Base-by-base conservation (phyloP, 2,888 invertebrate species). In the Plagodis dolabraria region DNA sequence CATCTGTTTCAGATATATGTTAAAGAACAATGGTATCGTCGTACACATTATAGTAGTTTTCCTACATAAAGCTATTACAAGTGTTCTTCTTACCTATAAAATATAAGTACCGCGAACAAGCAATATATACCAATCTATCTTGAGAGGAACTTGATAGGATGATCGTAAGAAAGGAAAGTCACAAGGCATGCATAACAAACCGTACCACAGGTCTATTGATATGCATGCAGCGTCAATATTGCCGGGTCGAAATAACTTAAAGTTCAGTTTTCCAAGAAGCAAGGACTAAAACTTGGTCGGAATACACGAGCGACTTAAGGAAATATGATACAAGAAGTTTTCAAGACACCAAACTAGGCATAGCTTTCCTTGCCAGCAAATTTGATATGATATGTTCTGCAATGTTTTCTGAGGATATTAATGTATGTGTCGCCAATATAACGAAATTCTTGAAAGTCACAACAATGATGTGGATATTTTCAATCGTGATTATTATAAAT, bases 151-250 rank as follows among this genome's bases (percentile, higher is more conserved):
- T 68, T 67, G 71, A 72, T 72, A 71, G 66, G 66, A 73, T 69
- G 74, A 75, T 73, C 75, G 74, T 71, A 75, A 76, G 78, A 80
- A 79, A 83, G 75, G 70, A 67, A 70, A 65, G 68, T 64, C 66
- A 74, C 74, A 66, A 72, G 74, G 72, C 70, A 80, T 80, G 82
- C 77, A 82, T 83, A 80, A 76, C 74, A 82, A 79, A 75, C 71
- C 72, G 70, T 71, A 76, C 68, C 76, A 71, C 50, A 60, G 42
- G 7, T 51, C 60, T 56, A 83, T 84, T 82, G 73, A 76, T 80
- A 85, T 85, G 80, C 84, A 76, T 64, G 65, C 68, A 69, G 71
- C 73, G 77, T 73, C 74, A 72, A 56, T 68, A 64, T 60, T 67
- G 67, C 67, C 55, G 65, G 69, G 69, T 71, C 69, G 65, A 76